phyloP scores from a whole-genome alignment of 2,797 vertebrate genomes.

The Anguilla obscura region DNA sequence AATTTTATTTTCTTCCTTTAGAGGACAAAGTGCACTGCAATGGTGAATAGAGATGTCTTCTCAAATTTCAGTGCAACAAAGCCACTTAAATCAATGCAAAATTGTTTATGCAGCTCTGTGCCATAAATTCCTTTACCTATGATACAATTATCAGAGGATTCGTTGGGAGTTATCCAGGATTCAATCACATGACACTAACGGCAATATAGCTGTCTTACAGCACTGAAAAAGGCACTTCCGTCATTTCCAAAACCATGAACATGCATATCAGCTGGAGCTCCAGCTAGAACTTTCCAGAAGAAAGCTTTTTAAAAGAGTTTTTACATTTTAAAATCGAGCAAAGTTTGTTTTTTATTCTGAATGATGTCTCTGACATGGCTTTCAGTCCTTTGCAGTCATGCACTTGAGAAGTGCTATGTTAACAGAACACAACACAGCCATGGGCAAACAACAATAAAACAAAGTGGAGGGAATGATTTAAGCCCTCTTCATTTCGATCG shows the following conservation, averaged over 20 bases:
- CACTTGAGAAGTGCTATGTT: not conserved
- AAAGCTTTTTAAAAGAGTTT: not conserved
- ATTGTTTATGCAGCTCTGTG: not conserved
- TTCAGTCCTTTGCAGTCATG: not conserved
- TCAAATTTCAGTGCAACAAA: slow-evolving; percentile 10
- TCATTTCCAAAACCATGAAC: not conserved
- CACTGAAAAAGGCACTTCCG: not conserved
- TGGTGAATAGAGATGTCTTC: not conserved
- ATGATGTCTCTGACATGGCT: not conserved
- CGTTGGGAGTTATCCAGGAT: not conserved
- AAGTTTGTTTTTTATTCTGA: not conserved
- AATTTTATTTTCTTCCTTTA: not conserved
- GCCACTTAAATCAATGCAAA: not conserved
- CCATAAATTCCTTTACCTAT: slow-evolving; percentile 2
- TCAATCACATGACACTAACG: not conserved
- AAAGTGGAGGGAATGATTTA: not conserved
- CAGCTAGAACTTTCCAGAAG: not conserved
- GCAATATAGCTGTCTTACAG: not conserved
- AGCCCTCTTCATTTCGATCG: not conserved
- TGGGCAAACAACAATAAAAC: not conserved
- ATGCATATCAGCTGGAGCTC: not conserved
- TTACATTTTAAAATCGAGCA: not conserved
- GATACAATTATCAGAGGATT: not conserved
- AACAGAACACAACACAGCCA: not conserved
- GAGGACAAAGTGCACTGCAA: not conserved